Evolutionary conservation across 1,140 invertebrate genomes (phyloP), one percentile per base, ranked within the genome.

Genomic region (Melitaea cinxia): DNA sequence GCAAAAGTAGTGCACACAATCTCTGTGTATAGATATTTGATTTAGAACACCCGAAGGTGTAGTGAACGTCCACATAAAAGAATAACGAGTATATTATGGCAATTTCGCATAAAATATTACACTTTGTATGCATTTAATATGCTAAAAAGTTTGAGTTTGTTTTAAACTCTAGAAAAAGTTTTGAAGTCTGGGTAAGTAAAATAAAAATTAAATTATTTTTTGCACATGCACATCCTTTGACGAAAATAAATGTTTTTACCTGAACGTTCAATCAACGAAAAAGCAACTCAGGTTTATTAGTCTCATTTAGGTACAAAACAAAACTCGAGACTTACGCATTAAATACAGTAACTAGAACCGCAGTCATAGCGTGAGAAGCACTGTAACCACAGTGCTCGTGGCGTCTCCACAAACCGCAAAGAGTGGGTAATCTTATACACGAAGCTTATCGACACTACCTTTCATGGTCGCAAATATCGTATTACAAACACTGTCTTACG

Each of bases 371-470:
- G 86, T 89, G 83, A 83, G 88, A 88, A 88, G 79, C 75, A 79
- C 69, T 56, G 55, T 76, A 73, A 87, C 85, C 83, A 83, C 87
- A 87, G 80, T 75, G 78, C 80, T 83, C 78, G 82, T 87, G 83
- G 77, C 82, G 82, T 86, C 78, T 83, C 83, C 80, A 68, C 75
- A 77, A 80, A 89, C 88, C 88, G 79, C 88, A 90, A 88, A 88
- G 78, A 83, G 72, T 83, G 64, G 68, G 88, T 88, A 90, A 90
- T 83, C 81, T 84, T 83, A 90, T 89, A 89, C 82, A 82, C 78
- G 75, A 90, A 88, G 88, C 88, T 83, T 84, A 88, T 82, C 80
- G 82, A 87, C 86, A 85, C 75, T 85, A 82, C 76, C 78, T 87
- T 88, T 86, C 82, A 83, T 80, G 77, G 82, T 80, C 77, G 76